phyloP scores from a whole-genome alignment of 2,888 invertebrate species.

The Notodonta dromedarius region DNA sequence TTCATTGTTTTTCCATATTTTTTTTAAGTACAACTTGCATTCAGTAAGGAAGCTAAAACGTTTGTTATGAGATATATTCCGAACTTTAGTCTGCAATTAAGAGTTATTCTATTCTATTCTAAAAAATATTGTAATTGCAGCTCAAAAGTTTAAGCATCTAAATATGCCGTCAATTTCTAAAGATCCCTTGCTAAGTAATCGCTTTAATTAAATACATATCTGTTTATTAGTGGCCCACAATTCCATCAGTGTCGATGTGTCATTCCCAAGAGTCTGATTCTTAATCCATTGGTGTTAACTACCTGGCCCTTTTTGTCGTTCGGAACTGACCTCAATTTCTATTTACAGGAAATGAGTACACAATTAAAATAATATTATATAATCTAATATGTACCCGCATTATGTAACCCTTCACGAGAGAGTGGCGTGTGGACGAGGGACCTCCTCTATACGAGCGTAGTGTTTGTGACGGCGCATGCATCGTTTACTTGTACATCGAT shows the following conservation, averaged over 20 bases:
- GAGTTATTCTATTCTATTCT: too few species aligned
- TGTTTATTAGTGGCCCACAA: too few species aligned
- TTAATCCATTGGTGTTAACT: neutral
- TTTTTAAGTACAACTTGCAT: neutral
- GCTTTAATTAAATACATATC: too few species aligned
- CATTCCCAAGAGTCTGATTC: neutral
- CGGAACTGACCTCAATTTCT: neutral
- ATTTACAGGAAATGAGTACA: slow-evolving; percentile 52
- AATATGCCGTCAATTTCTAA: too few species aligned
- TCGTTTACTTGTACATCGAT: slow-evolving; percentile 8
- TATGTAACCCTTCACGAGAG: slow-evolving; percentile 22
- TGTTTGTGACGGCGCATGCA: slow-evolving; percentile 52
- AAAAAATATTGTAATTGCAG: too few species aligned
- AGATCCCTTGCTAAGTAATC: too few species aligned
- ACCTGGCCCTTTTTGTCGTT: neutral
- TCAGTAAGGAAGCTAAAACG: too few species aligned
- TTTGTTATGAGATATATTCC: too few species aligned
- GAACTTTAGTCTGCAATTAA: too few species aligned
- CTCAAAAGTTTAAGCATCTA: too few species aligned
- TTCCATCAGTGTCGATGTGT: too few species aligned
- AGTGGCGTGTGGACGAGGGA: slow-evolving; percentile 14
- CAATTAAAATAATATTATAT: slow-evolving; percentile 33
- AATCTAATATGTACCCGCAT: slow-evolving; percentile 43
- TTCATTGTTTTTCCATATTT: too few species aligned
- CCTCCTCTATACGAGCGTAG: slow-evolving; percentile 30